These are phyloP conservation scores for Pseudomyrmex concolor DNA, from an alignment of 1,140 invertebrate species.

Conservation along the genomic window DNA sequence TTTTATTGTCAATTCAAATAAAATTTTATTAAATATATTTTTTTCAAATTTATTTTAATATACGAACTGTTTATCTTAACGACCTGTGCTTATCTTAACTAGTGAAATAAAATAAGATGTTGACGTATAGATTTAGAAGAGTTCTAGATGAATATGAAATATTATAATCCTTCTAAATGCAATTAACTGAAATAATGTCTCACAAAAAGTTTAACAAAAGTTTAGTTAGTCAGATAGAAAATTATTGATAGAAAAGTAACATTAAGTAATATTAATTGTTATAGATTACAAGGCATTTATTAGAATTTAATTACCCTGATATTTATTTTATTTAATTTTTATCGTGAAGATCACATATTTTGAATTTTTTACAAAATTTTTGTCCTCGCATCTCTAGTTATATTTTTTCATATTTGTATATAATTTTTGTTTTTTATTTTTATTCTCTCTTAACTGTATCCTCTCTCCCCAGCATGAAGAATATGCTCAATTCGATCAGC, in stretches of 20 bases:
- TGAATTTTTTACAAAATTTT: constrained; percentile 17
- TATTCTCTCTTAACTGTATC: background rate
- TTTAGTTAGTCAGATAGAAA: background rate
- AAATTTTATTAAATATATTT: no score
- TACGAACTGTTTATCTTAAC: background rate
- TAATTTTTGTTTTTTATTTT: constrained; percentile 6
- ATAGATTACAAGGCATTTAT: background rate
- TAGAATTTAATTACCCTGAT: background rate
- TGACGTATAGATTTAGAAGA: constrained; percentile 40
- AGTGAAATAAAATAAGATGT: background rate
- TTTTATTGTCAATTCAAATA: background rate
- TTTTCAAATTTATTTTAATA: no score
- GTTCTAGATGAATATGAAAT: background rate
- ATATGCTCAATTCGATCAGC: constrained; percentile 27
- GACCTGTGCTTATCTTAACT: constrained; percentile 51
- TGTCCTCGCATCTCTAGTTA: constrained; percentile 9
- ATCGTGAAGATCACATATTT: background rate
- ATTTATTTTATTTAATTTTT: constrained; percentile 27
- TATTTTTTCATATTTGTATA: background rate
- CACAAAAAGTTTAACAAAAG: background rate
- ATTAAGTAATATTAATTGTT: background rate
- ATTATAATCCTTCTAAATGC: background rate
- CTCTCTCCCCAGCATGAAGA: background rate
- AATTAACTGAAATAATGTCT: background rate
- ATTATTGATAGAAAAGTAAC: background rate